Base-by-base conservation (phyloP, 2,113 vertebrate genomes). In the Takifugu bimaculatus region DNA sequence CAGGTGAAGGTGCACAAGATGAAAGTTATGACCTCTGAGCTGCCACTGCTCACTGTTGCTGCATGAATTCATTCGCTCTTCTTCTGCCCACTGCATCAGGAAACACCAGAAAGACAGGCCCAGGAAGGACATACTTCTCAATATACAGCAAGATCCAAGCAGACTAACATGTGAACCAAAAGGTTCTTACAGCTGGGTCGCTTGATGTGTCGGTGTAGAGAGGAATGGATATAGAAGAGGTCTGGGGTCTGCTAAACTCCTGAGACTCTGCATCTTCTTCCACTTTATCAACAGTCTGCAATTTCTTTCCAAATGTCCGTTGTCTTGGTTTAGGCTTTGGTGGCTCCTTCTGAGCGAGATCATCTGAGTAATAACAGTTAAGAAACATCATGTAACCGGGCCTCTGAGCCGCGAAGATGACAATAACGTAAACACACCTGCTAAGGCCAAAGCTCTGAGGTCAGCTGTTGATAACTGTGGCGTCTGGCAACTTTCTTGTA, bases 311-410 rank as follows among this genome's bases (percentile, higher is more conserved):
- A 15, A 88, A 56, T 48, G 61, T 88, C 90, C 91, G 89, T 44
- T 91, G 90, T 20, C 86, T 88, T 66, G 92, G 92, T 74, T 76
- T 92, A 60, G 93, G 93, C 75, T 74, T 93, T 0, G 87, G 89
- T 11, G 71, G 79, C 50, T 80, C 81, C 50, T 75, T 88, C 26
- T 86, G 64, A 9, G 65, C 27, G 55, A 68, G 27, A 58, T 65
- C 56, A 42, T 64, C 88, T 91, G 66, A 47, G 72, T 39, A 26
- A 66, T 10, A 13, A 62, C n/a, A 65, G n/a, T 15, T 26, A 51
- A 26, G 25, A 45, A 50, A 5, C 26, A 55, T n/a, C 4, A n/a
- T 47, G 2, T 2, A 35, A 47, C 25, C n/a, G 14, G 35, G 11
- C 12, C 7, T 10, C 27, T 26, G n/a, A 10, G 12, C 9, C 1